Percentiles rank a stretch among this genome's conserved stretches.
phyloP scores from a whole-genome alignment of 2,888 invertebrate genomes.

The Tinea trinotella region DNA sequence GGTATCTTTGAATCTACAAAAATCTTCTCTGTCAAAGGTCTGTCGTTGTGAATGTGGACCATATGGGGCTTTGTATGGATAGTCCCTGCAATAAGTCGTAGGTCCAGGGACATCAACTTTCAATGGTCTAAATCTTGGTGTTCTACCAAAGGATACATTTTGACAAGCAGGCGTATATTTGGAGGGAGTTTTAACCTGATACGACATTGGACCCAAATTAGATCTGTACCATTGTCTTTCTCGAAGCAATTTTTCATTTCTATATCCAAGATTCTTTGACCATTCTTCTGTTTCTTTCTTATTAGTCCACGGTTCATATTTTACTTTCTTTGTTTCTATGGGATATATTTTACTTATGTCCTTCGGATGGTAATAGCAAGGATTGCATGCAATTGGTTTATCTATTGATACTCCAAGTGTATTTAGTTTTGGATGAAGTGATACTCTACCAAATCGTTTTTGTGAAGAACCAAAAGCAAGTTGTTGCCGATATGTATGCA shows the following conservation, averaged over 20 bases:
- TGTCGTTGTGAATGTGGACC: constrained; percentile 47
- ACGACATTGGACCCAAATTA: constrained; percentile 52
- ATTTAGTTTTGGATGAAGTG: constrained; percentile 47
- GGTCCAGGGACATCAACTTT: constrained; percentile 40
- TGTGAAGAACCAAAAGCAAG: constrained; percentile 33
- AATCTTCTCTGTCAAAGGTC: constrained; percentile 46
- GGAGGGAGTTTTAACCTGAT: constrained; percentile 28
- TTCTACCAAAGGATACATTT: constrained; percentile 50
- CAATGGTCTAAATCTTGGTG: constrained; percentile 30
- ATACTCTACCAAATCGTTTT: constrained; percentile 42
- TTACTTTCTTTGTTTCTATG: constrained; percentile 31
- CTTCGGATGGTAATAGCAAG: constrained; percentile 44
- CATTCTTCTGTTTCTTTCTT: constrained; percentile 55
- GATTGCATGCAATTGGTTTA: constrained; percentile 41
- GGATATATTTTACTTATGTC: constrained; percentile 35
- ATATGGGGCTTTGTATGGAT: constrained; percentile 43
- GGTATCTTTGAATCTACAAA: constrained; percentile 48
- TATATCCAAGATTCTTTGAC: constrained; percentile 53
- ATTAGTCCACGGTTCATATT: constrained; percentile 51
- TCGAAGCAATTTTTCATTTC: constrained; percentile 46
- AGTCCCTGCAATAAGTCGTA: constrained; percentile 45
- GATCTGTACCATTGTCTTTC: constrained; percentile 36
- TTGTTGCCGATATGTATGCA: too few relatives aligned
- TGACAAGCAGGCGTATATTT: constrained; percentile 39
- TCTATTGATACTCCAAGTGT: constrained; percentile 37